phyloP scores from a whole-genome alignment of 2,888 invertebrate genomes.

The Drosophila longiperda region DNA sequence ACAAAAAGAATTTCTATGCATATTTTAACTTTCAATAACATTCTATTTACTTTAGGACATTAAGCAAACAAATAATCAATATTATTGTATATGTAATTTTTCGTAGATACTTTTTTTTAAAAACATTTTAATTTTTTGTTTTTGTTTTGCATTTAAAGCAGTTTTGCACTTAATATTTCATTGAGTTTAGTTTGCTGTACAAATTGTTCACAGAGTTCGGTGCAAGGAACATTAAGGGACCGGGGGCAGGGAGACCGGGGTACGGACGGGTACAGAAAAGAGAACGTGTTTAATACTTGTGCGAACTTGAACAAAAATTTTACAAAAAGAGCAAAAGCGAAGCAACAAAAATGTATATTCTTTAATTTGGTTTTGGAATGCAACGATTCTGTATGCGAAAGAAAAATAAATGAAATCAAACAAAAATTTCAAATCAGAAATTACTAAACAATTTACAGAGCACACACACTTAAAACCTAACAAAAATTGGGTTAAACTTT shows the following conservation, averaged over 20 bases:
- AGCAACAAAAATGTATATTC: constrained; percentile 39
- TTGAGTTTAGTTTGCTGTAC: constrained; percentile 70
- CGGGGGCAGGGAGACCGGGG: constrained; percentile 23
- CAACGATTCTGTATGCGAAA: constrained; percentile 71
- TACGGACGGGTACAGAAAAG: constrained; percentile 28
- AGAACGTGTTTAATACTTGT: constrained; percentile 70
- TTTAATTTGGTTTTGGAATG: constrained; percentile 70
- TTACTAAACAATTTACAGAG: constrained; percentile 59
- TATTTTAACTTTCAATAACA: constrained; percentile 58
- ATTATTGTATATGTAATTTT: constrained; percentile 38
- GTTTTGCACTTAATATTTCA: constrained; percentile 73
- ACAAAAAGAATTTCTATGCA: constrained; percentile 48
- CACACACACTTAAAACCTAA: constrained; percentile 77
- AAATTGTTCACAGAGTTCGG: constrained; percentile 67
- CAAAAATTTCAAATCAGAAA: constrained; percentile 34
- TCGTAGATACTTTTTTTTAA: constrained; percentile 36
- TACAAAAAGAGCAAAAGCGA: constrained; percentile 27
- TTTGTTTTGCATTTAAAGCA: constrained; percentile 66
- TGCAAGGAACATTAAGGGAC: constrained; percentile 48
- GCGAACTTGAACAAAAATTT: constrained; percentile 56
- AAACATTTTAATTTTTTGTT: constrained; percentile 34
- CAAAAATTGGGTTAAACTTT: constrained; percentile 70
- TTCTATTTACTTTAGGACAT: constrained; percentile 58
- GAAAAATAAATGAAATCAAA: constrained; percentile 19
- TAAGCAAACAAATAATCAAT: constrained; percentile 58